Base-by-base conservation (phyloP, 2,797 vertebrate species). In the Enteromius afrohamiltoni region DNA sequence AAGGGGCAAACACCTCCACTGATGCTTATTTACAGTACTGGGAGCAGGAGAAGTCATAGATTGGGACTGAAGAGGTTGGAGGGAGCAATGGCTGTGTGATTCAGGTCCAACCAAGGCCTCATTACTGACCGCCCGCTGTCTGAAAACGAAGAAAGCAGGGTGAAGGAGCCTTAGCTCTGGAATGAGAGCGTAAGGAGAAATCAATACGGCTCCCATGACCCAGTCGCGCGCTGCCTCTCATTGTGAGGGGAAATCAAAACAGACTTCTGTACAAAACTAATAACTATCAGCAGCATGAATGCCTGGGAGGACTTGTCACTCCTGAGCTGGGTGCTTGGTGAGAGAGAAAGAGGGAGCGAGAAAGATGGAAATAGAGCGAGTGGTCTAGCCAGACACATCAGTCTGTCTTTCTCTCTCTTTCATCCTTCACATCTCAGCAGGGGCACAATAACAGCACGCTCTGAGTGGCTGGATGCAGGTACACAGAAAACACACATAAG, bases 191-290 rank as follows among this genome's bases (percentile, higher is more conserved):
- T 87, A 88, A 93, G 85, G 86, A 89, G 89, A 91, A 93, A 94
- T 94, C 93, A 77, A 94, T 94, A 93, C 78, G 85, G 88, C 88
- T 91, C 89, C 91, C 53, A 83, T 92, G 93, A 92, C 88, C 91
- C 90, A 87, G 88, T 92, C 92, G 88, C 88, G 91, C 90, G 92
- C 81, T 79, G 77, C 85, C 86, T 86, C 79, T 88, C 77, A 87
- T 80, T 76, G 76, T 76, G 79, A 89, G 86, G 69, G 88, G 86
- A 88, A 91, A 91, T 89, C 90, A 88, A 88, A 89, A 85, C 83
- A 85, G 90, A 89, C 89, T 85, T 81, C 85, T 89, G 84, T 87
- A 90, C 87, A 88, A 89, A 89, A 89, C 88, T 82, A 90, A 89
- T 89, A 90, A 90, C 87, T 85, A 88, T 87, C 87, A 85, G 79